Base-by-base conservation (phyloP, 1,140 invertebrate species). In the Aphis gossypii region DNA sequence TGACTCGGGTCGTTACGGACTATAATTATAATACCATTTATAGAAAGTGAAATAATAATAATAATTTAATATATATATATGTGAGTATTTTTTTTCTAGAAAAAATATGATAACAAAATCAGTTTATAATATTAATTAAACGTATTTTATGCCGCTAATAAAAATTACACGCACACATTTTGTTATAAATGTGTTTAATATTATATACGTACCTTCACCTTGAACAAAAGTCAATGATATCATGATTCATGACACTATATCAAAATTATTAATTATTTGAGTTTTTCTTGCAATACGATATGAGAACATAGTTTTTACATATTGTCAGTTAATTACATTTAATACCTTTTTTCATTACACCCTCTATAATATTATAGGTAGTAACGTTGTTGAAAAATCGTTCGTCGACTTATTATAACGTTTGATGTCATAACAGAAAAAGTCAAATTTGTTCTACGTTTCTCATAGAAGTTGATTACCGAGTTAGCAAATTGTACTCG, bases 21-120 rank as follows among this genome's bases (percentile, higher is more conserved):
- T 87, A 48, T 87, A 87, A 87, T 87, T 46, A 87, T 87, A 48
- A 87, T 87, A 87, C 30, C 83, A 46, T 86, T 44, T 86, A 86
- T 46, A n/a, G 84, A 86, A 46, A 86, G 84, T 46, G 41, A 86
- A 86, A 86, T 9, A 86, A 86, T 14, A 86, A 84, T 84, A 84
- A 84, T 23, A 84, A 46, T 46, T 30, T 60, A 30, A 60, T 60
- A 30, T 30, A 60, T 11, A 60, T 68, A 7, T 4, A 14, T 68
- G 56, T 56, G 56, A 44, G 83, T 25, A 30, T 86, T 30, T 44
- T 86, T 44, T 46, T 46, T 48, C 18, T 20, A 38, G 1, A 30
- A 44, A 86, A 46, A 84, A 25, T 23, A 44, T 20, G 30, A 48
- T 48, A 87, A n/a, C 18, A 30, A 87, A 87, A 46, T 30, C 44